A percentile compares a stretch with the other conserved stretches of the same genome.
Evolutionary conservation across 2,888 invertebrate genomes (phyloP).

Genomic region (Zele albiditarsus): DNA sequence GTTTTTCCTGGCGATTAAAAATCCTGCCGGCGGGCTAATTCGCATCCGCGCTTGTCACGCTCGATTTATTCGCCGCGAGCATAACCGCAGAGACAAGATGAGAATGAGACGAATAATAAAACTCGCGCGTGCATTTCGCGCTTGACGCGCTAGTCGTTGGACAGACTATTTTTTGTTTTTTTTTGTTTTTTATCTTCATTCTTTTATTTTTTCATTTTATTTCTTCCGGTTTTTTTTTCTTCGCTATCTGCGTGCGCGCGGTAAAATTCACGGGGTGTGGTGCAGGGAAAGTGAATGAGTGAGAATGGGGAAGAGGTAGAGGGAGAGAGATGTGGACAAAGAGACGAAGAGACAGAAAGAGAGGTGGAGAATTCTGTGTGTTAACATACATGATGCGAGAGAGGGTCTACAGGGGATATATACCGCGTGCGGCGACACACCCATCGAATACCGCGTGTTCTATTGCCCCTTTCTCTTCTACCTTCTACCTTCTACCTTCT

Average conservation of each 20-base stretch:
- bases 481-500: constrained; percentile 39
- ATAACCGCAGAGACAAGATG: constrained; percentile 43
- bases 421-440: constrained; percentile 49
- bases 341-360: constrained; percentile 13
- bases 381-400: constrained; percentile 8
- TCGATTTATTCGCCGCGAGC: constrained; percentile 54
- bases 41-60: constrained; percentile 55
- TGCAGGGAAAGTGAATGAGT: constrained; percentile 21
- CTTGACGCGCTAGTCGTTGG: constrained; percentile 22
- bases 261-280: constrained; percentile 23
- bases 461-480: constrained; percentile 23
- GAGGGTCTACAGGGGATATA: constrained; percentile 32
- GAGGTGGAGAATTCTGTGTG: constrained; percentile 36
- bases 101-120: constrained; percentile 41
- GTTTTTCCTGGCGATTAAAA: constrained; percentile 56
- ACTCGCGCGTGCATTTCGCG: constrained; percentile 6
- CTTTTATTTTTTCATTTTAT: neutral
- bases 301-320: neutral
- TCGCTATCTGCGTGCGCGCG: constrained; percentile 17
- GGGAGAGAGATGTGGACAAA: constrained; percentile 1
- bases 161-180: constrained; percentile 5
- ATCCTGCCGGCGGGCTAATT: constrained; percentile 55
- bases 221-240: constrained; percentile 18
- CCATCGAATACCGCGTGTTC: constrained; percentile 49
- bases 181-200: neutral